phyloP scores from a whole-genome alignment of 2,888 invertebrate species.

The Eurytoma adleriae region DNA sequence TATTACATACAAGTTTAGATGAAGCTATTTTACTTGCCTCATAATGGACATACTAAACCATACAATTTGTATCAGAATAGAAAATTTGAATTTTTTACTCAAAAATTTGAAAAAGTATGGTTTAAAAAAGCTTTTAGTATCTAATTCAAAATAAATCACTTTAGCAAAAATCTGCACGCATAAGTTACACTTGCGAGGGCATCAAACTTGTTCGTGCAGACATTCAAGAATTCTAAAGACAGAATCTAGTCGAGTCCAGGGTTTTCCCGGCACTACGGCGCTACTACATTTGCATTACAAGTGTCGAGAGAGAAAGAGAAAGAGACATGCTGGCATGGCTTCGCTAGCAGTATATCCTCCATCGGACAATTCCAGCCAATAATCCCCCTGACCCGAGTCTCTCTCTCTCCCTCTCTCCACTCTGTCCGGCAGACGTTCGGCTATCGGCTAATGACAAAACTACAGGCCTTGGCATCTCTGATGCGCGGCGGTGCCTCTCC shows the following conservation, averaged over 20 bases:
- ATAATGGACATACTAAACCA: no score
- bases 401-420: constrained; percentile 59
- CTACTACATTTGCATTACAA: constrained; percentile 72
- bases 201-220: not conserved
- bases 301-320: constrained; percentile 60
- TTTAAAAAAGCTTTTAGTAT: no score
- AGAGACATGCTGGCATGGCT: constrained; percentile 1
- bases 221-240: constrained; percentile 37
- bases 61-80: no score
- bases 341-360: constrained; percentile 48
- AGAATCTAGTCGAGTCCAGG: not conserved
- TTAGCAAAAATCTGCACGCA: no score
- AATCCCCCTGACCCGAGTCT: constrained; percentile 69
- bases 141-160: no score
- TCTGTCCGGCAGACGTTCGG: constrained; percentile 71
- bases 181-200: no score
- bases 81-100: no score
- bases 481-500: constrained; percentile 50
- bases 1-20: no score
- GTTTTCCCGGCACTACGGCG: constrained; percentile 9
- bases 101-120: no score
- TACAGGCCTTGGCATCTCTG: constrained; percentile 71
- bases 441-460: constrained; percentile 76
- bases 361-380: constrained; percentile 74
- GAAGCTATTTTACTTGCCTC: no score